Evolutionary conservation across 2,888 invertebrate genomes (phyloP).

Genomic region (Diloba caeruleocephala): DNA sequence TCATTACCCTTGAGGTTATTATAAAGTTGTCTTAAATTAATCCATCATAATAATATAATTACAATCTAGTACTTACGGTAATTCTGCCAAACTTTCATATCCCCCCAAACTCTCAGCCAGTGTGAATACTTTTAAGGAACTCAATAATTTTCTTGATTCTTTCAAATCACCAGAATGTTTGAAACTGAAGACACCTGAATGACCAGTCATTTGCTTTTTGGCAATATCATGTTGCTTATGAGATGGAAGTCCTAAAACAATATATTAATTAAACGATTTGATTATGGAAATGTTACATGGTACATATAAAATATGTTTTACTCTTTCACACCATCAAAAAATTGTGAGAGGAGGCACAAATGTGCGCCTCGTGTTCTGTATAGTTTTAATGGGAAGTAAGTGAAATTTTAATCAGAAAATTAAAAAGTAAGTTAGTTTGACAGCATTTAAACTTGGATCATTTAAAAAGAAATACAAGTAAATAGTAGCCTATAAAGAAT

Average conservation of each 20-base stretch:
- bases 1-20: no score
- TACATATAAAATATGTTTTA: no score
- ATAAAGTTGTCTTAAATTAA: no score
- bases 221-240: slow-evolving; percentile 96
- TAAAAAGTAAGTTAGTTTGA: no score
- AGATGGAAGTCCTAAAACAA: slow-evolving; percentile 91
- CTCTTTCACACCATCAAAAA: no score
- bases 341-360: no score
- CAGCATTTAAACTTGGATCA: no score
- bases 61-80: slow-evolving; percentile 98
- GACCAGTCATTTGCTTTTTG: slow-evolving; percentile 94
- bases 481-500: neutral
- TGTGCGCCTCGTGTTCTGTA: no score
- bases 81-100: slow-evolving; percentile 97
- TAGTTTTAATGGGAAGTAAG: no score
- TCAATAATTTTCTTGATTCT: slow-evolving; percentile 93
- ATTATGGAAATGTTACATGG: no score
- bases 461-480: neutral
- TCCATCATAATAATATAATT: no score
- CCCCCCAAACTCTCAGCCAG: slow-evolving; percentile 98
- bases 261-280: neutral
- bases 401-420: no score
- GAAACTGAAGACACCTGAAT: slow-evolving; percentile 97
- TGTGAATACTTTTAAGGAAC: slow-evolving; percentile 93
- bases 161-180: slow-evolving; percentile 94